Base-by-base conservation (phyloP, 2,888 invertebrate species). In the Drosophila stalkeri region DNA sequence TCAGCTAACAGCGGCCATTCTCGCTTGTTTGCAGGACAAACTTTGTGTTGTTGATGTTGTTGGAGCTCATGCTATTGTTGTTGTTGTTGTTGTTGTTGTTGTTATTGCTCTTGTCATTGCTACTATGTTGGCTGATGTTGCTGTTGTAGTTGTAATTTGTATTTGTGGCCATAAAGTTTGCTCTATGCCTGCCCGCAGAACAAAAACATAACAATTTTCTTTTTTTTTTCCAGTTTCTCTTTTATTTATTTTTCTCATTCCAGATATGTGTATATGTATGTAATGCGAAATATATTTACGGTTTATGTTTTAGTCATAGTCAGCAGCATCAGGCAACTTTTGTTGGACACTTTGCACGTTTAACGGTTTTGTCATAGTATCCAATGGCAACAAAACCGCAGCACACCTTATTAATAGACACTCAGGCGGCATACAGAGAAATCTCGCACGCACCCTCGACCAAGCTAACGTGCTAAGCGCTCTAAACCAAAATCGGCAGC, bases 141-240 rank as follows among this genome's bases (percentile, higher is more conserved):
- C n/a, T 65, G 49, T 75, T 72, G 61, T 69, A 64, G 79, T 70
- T 85, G 86, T 85, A 82, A 89, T 87, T 87, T 86, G 85, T 89
- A 78, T 81, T 84, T 86, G 82, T 80, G 79, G 82, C 75, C 75
- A 81, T 80, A 87, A 87, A 86, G 85, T 86, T 86, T 76, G 68
- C 65, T 68, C 70, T 57, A 44, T 64, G 63, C 69, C 70, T 76
- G 80, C 64, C 74, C 75, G 52, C 76, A 81, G 67, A 80, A 72
- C 65, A 71, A 76, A 77, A 66, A 72, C 72, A 81, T 80, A 78
- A 73, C 78, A 44, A 6, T 20, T 44, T 44, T 44, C 71, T 77
- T 87, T 76, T 74, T 77, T 87, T 76, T 74, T 52, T 63, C 35
- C 52, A 61, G 57, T 16, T 31, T 35, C 20, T 33, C 31, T 43